Evolutionary conservation across 2,113 vertebrate species (phyloP).

Genomic region (Lampris incognitus): DNA sequence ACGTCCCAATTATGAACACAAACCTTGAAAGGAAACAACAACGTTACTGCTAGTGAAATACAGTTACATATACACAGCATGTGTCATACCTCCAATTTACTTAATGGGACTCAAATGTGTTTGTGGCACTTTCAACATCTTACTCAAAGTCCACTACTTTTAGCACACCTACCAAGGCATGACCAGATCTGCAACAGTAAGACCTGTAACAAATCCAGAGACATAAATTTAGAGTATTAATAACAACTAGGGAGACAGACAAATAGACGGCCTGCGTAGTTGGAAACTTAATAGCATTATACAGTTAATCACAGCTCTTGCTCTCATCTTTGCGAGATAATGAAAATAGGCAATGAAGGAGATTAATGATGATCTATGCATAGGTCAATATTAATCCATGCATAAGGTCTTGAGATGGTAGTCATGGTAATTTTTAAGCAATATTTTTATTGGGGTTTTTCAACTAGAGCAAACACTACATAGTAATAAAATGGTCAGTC

Average conservation of each 20-base stretch:
- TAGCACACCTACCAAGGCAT: constrained; percentile 84
- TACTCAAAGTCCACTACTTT: no score
- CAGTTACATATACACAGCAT: background rate
- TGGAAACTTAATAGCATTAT: background rate
- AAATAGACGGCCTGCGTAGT: constrained; percentile 7
- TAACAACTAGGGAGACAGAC: constrained; percentile 25
- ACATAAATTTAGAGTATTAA: constrained; percentile 5
- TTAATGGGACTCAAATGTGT: background rate
- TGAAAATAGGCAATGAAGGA: constrained; percentile 13
- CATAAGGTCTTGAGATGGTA: no score
- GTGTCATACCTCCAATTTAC: no score
- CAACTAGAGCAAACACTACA: no score
- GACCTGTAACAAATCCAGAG: constrained; percentile 74
- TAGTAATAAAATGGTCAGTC: no score
- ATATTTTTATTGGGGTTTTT: no score
- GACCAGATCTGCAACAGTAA: constrained; percentile 86
- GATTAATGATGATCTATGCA: constrained; percentile 53
- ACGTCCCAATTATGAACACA: constrained; percentile 84
- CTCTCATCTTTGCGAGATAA: constrained; percentile 12
- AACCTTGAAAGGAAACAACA: constrained; percentile 65
- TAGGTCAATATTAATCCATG: no score
- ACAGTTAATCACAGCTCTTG: constrained; percentile 14
- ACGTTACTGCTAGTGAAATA: background rate
- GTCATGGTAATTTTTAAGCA: no score
- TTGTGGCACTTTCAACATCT: constrained; percentile 3